Percentiles rank a stretch among this genome's conserved stretches.
phyloP scores from a whole-genome alignment of 2,113 vertebrate genomes.

The Monopterus albus region DNA sequence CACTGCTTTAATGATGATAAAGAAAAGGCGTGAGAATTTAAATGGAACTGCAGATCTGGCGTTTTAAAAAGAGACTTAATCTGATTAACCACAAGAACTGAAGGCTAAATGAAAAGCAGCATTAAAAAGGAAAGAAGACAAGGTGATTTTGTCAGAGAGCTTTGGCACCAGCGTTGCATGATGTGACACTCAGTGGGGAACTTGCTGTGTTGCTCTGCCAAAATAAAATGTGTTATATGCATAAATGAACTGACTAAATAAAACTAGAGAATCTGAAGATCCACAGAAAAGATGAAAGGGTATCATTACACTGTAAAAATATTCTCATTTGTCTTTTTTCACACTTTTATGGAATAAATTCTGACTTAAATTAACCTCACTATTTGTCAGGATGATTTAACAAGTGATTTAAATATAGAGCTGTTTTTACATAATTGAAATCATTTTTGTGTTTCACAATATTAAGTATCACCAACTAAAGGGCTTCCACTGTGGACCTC shows the following conservation, averaged over 20 bases:
- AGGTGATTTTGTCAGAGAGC: too few species aligned
- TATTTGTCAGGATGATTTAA: not conserved
- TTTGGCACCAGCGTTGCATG: too few species aligned
- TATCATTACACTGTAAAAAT: not conserved
- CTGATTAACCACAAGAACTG: not conserved
- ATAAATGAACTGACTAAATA: slow-evolving; percentile 1
- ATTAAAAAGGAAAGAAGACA: not conserved
- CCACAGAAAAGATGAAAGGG: not conserved
- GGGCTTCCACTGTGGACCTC: not conserved
- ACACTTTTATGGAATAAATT: not conserved
- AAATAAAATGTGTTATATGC: slow-evolving; percentile 2
- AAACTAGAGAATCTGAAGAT: too few species aligned
- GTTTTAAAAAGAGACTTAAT: not conserved
- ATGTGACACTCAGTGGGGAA: not conserved
- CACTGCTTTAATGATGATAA: too few species aligned
- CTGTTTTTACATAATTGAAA: not conserved
- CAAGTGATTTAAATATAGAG: too few species aligned
- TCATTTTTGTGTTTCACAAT: not conserved
- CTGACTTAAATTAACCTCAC: not conserved
- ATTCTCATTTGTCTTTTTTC: not conserved
- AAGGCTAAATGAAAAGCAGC: not conserved
- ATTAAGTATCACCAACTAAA: not conserved
- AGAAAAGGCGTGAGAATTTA: too few species aligned
- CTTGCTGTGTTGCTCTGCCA: not conserved
- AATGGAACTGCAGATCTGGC: too few species aligned